Base-by-base conservation (phyloP, 2,888 invertebrate species). In the Osedax fenrisi region DNA sequence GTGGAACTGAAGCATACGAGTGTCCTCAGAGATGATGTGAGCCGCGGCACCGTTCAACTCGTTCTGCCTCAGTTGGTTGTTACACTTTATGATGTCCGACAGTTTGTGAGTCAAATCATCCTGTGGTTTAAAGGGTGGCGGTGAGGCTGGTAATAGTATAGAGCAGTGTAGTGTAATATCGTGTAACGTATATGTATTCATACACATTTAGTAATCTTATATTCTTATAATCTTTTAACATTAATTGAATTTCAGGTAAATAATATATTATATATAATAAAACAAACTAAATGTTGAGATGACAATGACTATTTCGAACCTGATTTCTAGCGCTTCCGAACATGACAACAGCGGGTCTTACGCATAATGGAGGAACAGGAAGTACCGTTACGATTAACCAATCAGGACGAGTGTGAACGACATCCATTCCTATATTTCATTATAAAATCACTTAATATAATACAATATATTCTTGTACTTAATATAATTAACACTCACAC, bases 71-170 rank as follows among this genome's bases (percentile, higher is more conserved):
- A 99, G 85, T 84, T 98, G 96, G 85, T 95, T 96, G 84, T 99
- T 99, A 0, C 94, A 88, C 87, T 99, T 99, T 74, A 99, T 94
- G 62, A 99, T 97, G 81, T 99, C 98, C 0, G 97, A 90, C 75
- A 99, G 87, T 86, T 99, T 99, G 86, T 99, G 97, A 0, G 98
- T 99, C 81, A 99, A 89, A 88, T 99, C 98, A 83, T 99, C 98
- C 86, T 95, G 77, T 41, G 17, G 41, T n/a, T n/a, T n/a, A n/a
- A n/a, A n/a, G n/a, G n/a, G n/a, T n/a, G n/a, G n/a, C n/a, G n/a
- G n/a, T n/a, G n/a, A n/a, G n/a, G n/a, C n/a, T n/a, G n/a, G n/a
- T n/a, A n/a, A n/a, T n/a, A n/a, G n/a, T n/a, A n/a, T n/a, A n/a
- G n/a, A n/a, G n/a, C n/a, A n/a, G n/a, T n/a, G n/a, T n/a, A n/a